A percentile compares a stretch with the other conserved stretches of the same genome.
phyloP scores from a whole-genome alignment of 2,113 vertebrate genomes.

The Macquaria australasica region DNA sequence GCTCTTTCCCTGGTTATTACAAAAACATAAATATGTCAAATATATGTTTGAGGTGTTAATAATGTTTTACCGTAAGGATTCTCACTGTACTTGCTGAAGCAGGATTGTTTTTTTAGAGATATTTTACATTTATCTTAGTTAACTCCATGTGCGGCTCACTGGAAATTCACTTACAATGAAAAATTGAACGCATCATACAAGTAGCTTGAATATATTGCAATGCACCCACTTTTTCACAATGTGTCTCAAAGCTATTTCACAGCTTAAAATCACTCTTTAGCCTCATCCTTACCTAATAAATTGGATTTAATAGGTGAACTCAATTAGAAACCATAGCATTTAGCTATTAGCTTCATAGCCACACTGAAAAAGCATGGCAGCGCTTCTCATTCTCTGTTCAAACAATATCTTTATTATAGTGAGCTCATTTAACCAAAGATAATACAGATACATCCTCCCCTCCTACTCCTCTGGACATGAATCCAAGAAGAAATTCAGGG shows the following conservation, averaged over 20 bases:
- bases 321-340: conserved; percentile 3
- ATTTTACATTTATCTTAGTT: neutral
- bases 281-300: neutral
- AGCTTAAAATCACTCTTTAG: neutral
- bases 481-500: conserved; percentile 76
- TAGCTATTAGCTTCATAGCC: conserved; percentile 11
- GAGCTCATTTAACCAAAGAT: conserved; percentile 78
- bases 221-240: neutral
- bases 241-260: neutral
- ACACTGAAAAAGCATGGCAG: neutral
- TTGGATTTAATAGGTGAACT: conserved; percentile 26
- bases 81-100: neutral
- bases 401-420: conserved; percentile 85
- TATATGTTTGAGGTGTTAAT: conserved; percentile 16
- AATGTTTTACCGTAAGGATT: neutral
- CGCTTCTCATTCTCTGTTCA: conserved; percentile 51
- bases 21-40: conserved; percentile 35
- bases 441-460: conserved; percentile 60
- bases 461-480: conserved; percentile 38
- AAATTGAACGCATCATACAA: neutral
- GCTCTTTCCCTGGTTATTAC: neutral
- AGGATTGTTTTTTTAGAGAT: neutral
- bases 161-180: neutral
- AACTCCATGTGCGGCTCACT: neutral
- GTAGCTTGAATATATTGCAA: neutral